phyloP scores from a whole-genome alignment of 2,888 invertebrate genomes.

The Temnothorax rugatulus region DNA sequence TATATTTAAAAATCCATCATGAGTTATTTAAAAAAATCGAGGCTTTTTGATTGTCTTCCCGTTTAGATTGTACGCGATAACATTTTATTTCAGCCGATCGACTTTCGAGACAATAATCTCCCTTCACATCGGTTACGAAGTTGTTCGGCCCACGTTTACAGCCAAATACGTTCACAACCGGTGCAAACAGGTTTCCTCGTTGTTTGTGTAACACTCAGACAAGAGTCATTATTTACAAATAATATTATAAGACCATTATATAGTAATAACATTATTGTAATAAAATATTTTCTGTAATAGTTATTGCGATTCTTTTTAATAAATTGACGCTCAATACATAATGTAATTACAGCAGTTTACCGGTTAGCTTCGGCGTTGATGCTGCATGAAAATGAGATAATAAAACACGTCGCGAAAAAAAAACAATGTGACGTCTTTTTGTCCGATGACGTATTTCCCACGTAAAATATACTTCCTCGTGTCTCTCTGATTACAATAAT shows the following conservation, averaged over 20 bases:
- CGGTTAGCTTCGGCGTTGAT: not conserved
- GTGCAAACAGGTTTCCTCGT: slow-evolving; percentile 15
- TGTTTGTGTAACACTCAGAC: not conserved
- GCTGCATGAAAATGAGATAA: not conserved
- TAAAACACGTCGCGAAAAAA: not conserved
- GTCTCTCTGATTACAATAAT: not conserved
- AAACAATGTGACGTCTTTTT: not conserved
- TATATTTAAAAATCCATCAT: not conserved
- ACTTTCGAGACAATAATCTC: slow-evolving; percentile 23
- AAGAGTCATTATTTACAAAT: not conserved
- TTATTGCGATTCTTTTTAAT: not conserved
- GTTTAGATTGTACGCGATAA: not conserved
- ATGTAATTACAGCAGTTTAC: not conserved
- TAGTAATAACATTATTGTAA: not conserved
- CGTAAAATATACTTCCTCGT: not conserved
- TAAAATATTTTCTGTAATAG: not conserved
- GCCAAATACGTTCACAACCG: slow-evolving; percentile 17
- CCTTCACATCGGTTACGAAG: slow-evolving; percentile 12
- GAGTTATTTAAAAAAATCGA: not conserved
- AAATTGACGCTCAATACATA: not conserved
- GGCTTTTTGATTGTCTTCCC: not conserved
- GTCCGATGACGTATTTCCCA: not conserved
- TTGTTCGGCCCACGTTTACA: slow-evolving; percentile 27
- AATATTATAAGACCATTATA: not conserved
- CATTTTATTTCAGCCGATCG: not conserved